A percentile compares a stretch with the other conserved stretches of the same genome.
Evolutionary conservation across 2,113 vertebrate genomes (phyloP).

Genomic region (Scatophagus argus): DNA sequence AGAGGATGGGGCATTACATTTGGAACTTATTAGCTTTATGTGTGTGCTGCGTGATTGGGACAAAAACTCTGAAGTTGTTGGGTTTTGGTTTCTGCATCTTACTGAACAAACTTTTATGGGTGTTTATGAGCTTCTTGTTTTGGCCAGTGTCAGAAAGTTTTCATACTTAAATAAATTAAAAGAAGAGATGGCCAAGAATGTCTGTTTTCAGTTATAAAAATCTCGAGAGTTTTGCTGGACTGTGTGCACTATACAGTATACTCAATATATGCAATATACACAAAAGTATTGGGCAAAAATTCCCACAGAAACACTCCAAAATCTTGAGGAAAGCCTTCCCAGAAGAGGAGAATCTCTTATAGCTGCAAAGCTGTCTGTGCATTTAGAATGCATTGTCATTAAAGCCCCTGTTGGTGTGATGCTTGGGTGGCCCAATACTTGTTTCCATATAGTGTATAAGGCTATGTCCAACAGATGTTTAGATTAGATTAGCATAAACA

Average conservation of each 20-base stretch:
- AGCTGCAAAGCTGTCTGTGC: too few relatives aligned
- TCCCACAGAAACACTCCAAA: too few relatives aligned
- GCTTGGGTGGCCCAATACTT: too few relatives aligned
- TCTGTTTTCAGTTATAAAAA: background rate
- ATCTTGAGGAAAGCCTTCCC: too few relatives aligned
- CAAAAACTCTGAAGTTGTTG: constrained; percentile 2
- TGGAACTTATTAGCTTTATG: constrained; percentile 47
- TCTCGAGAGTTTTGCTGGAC: background rate
- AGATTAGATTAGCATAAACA: background rate
- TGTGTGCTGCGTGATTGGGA: constrained; percentile 17
- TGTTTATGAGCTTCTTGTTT: constrained; percentile 34
- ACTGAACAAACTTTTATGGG: constrained; percentile 24
- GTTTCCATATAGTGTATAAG: too few relatives aligned
- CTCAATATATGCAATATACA: too few relatives aligned
- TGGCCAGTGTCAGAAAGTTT: constrained; percentile 12
- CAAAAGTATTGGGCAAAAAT: too few relatives aligned
- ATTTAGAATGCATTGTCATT: too few relatives aligned
- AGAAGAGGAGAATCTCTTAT: too few relatives aligned
- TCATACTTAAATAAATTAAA: constrained; percentile 24
- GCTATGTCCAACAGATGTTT: background rate
- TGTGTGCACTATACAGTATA: background rate
- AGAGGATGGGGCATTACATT: constrained; percentile 28
- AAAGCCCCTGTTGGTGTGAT: too few relatives aligned
- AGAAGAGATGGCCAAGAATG: background rate
- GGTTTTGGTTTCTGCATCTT: constrained; percentile 39